Base-by-base conservation (phyloP, 1,140 invertebrate species). In the Pseudomyrmex cubaensis region DNA sequence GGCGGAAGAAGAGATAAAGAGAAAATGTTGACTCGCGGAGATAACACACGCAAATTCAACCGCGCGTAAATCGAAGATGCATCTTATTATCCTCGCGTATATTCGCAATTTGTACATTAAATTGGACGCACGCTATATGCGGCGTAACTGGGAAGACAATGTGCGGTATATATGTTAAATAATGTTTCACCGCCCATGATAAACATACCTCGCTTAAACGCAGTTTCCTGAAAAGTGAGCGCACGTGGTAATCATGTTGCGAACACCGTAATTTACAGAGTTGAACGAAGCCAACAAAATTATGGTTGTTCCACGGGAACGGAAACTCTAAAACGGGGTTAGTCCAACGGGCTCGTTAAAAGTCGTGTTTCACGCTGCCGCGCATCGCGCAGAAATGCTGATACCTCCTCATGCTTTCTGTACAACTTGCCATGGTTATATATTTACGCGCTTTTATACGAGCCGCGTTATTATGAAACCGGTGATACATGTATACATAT, bases 271-370 rank as follows among this genome's bases (percentile, higher is more conserved):
- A 88, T 87, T 88, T 85, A 57, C 83, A 62, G 35, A 67, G 57
- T 64, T 84, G 86, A 87, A 84, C 73, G 56, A 84, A 75, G 64
- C 70, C 77, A 87, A 86, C 84, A 76, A 87, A 87, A 82, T 80
- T 80, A 80, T 66, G 64, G 69, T 75, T 46, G 62, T 80, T 70
- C 76, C 10, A 61, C 20, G n/a, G 76, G 54, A 61, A 80, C 70
- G 70, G 25, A 48, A 76, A 72, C 84, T 87, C 56, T 67, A 86
- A 75, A 86, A 61, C 77, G 67, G 77, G 73, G 73, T 86, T 86
- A 87, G 85, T 86, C 80, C 63, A 86, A 82, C 77, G 57, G 73
- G 56, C 78, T 82, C 78, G 70, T 82, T 82, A 82, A 82, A 82
- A 82, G 78, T 82, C 59, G 52, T 62, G 72, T 59, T 80, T 80